Evolutionary conservation across 2,888 invertebrate genomes (phyloP).

Genomic region (Sphinx pinastri): DNA sequence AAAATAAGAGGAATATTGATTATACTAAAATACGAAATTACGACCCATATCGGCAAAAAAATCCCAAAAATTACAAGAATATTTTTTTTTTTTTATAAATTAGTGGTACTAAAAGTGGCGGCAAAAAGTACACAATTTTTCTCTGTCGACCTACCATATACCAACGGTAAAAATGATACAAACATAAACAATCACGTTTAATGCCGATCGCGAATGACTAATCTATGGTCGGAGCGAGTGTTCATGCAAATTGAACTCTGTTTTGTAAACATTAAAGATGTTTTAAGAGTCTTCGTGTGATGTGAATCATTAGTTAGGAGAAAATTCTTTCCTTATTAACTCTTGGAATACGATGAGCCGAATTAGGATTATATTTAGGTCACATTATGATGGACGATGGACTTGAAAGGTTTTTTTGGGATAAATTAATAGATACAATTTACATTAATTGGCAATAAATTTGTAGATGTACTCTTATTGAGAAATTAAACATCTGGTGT

Average conservation of each 20-base stretch:
- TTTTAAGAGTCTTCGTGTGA: slow-evolving; percentile 33
- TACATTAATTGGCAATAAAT: no score
- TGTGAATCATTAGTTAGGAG: slow-evolving; percentile 51
- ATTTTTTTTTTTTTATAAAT: background rate
- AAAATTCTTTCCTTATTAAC: slow-evolving; percentile 48
- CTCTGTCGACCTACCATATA: background rate
- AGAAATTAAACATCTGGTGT: no score
- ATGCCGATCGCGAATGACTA: slow-evolving; percentile 21
- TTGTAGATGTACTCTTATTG: no score
- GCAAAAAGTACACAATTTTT: background rate
- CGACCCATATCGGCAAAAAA: no score
- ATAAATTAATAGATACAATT: no score
- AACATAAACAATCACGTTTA: slow-evolving; percentile 30
- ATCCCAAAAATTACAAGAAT: background rate
- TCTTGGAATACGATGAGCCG: slow-evolving; percentile 39
- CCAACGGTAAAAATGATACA: slow-evolving; percentile 26
- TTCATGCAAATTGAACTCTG: slow-evolving; percentile 31
- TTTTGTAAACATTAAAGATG: slow-evolving; percentile 34
- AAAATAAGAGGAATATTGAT: no score
- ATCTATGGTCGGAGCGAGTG: slow-evolving; percentile 2
- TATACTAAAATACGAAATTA: no score
- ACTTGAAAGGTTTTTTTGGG: background rate
- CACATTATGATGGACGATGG: background rate
- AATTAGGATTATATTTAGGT: slow-evolving; percentile 16
- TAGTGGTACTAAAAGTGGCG: background rate